Conservation (phyloP, 2,113 vertebrate genomes). For the Lophochroa leadbeateri region DNA sequence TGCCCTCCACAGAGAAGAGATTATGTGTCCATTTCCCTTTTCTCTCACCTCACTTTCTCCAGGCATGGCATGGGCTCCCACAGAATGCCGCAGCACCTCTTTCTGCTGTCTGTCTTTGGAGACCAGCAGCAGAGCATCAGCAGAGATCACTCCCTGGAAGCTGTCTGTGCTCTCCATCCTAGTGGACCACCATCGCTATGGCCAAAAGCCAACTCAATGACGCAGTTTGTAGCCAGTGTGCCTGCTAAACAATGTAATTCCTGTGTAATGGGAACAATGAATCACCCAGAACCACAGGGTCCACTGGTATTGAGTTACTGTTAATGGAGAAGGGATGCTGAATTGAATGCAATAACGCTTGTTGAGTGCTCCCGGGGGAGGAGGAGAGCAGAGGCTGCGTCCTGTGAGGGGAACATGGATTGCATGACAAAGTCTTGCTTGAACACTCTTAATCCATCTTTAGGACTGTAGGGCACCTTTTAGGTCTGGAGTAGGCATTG, state of each 20-base stretch:
- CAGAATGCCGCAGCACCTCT: background rate
- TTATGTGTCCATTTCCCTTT: background rate
- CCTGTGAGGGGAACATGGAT: background rate
- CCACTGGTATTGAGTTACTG: conserved; percentile 20
- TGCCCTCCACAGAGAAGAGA: background rate
- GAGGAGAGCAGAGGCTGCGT: background rate
- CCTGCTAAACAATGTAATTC: conserved; percentile 26
- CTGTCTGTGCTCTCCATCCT: background rate
- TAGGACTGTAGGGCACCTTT: background rate
- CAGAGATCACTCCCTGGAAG: background rate
- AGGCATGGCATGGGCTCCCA: background rate
- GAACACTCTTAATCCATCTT: background rate
- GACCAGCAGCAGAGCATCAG: rapidly evolving
- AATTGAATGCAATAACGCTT: background rate
- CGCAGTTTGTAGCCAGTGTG: background rate
- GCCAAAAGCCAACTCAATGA: conserved; percentile 4
- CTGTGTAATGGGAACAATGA: background rate
- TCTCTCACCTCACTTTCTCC: background rate
- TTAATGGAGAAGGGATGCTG: background rate
- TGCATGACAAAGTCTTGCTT: background rate
- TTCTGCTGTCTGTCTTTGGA: background rate
- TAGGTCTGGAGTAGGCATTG: background rate
- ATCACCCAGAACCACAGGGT: background rate
- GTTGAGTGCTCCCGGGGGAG: background rate
- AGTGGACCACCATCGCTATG: background rate